Conservation (phyloP, 2,888 invertebrate species). For the Heliothis peltigera region DNA sequence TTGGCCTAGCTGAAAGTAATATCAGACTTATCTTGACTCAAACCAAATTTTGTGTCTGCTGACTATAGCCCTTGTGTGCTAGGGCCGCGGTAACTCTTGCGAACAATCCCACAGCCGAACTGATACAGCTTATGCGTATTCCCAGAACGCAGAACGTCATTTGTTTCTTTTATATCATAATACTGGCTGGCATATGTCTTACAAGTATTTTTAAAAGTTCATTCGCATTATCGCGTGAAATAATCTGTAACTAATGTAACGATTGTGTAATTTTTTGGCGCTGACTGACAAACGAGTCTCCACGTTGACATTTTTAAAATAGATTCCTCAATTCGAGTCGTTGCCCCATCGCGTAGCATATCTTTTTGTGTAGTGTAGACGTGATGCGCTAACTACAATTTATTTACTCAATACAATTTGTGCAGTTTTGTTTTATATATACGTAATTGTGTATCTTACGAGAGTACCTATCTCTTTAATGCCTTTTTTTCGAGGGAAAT, state of each 20-base stretch:
- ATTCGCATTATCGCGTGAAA: conserved; percentile 27
- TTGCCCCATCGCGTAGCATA: conserved; percentile 30
- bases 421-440: background rate
- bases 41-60: too few relatives aligned
- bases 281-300: conserved; percentile 32
- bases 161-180: background rate
- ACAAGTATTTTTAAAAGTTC: conserved; percentile 18
- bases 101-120: too few relatives aligned
- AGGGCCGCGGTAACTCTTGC: too few relatives aligned
- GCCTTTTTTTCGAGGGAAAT: too few relatives aligned
- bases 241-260: conserved; percentile 16
- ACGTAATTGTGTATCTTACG: too few relatives aligned
- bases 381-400: background rate
- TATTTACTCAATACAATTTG: background rate
- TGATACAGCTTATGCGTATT: too few relatives aligned
- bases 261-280: conserved; percentile 50
- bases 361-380: conserved; percentile 16
- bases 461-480: too few relatives aligned
- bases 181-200: background rate
- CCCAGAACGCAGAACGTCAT: too few relatives aligned
- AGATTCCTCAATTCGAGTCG: conserved; percentile 34
- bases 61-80: too few relatives aligned
- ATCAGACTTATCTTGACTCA: too few relatives aligned
- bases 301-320: conserved; percentile 42
- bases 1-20: too few relatives aligned